Evolutionary conservation across 2,797 vertebrate species (phyloP).

Genomic region (Furcifer pardalis): DNA sequence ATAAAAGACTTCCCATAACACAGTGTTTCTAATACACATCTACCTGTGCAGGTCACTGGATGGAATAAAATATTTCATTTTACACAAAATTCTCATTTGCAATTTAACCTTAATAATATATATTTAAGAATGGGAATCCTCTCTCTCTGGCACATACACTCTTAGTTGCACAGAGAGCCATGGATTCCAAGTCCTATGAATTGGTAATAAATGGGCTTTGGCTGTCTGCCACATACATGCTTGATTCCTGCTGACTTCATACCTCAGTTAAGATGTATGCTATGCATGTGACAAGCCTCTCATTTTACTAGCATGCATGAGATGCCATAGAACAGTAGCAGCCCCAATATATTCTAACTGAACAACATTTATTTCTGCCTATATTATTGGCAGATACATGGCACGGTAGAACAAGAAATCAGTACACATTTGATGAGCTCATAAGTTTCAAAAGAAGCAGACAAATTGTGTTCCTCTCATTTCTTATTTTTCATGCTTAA

Average conservation of each 20-base stretch:
- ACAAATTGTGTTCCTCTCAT: slow-evolving; percentile 30
- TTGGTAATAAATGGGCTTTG: slow-evolving; percentile 57
- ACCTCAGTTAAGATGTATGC: background rate
- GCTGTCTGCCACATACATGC: slow-evolving; percentile 45
- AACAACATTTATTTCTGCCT: background rate
- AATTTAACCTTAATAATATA: slow-evolving; percentile 12
- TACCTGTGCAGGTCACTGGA: background rate
- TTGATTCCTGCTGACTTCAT: slow-evolving; percentile 32
- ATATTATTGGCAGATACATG: background rate
- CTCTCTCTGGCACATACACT: background rate
- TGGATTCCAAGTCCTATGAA: slow-evolving; percentile 60
- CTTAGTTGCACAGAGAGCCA: slow-evolving; percentile 48
- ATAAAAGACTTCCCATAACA: background rate
- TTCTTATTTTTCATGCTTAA: slow-evolving; percentile 44
- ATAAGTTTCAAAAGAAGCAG: slow-evolving; percentile 4
- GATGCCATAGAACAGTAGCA: background rate
- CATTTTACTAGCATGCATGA: background rate
- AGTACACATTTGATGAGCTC: background rate
- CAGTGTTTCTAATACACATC: background rate
- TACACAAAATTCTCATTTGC: background rate
- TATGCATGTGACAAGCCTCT: background rate
- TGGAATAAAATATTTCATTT: too few species aligned
- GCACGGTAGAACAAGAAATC: slow-evolving; percentile 10
- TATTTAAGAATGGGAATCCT: background rate
- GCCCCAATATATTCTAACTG: background rate